Evolutionary conservation across 2,797 vertebrate species (phyloP), one percentile per base, ranked within the genome.

Genomic region (Catharus ustulatus): DNA sequence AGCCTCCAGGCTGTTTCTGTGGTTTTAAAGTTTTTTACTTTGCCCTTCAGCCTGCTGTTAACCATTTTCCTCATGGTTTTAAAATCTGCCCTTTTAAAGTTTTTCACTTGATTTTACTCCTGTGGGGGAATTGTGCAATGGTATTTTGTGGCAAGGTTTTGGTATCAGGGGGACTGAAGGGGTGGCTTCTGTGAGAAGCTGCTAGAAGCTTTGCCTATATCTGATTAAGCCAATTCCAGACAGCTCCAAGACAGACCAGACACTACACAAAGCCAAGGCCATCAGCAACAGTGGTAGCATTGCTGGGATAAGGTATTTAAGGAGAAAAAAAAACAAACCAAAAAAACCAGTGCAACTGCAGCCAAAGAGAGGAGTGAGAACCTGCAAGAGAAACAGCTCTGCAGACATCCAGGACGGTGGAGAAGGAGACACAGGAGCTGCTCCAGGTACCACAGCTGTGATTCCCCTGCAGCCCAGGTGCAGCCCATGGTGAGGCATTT

Each of bases 21-120:
- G 92, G 94, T 97, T 97, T 96, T 91, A 97, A 97, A 96, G 95
- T 96, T 97, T 97, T 95, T 96, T 94, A 96, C 94, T 97, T 96
- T 97, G 91, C 95, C 96, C 95, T 97, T 97, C 95, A 96, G 94
- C 91, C 95, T 96, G 91, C 96, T 97, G 95, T 95, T 95, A 96
- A 96, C 90, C 78, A 93, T 96, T 97, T 96, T 90, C 84, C 91
- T 94, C 94, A 85, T 95, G 93, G 77, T 95, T 97, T 97, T 91
- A 94, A 95, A 97, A 93, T 93, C 46, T 97, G 94, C 96, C 94
- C 96, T 96, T 97, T 97, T 90, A 95, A 95, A 96, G 83, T 92
- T 96, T 95, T 81, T 83, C 32, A 78, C 64, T 54, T 91, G 51
- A 64, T 78, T 61, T 81, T 76, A 71, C 76, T 92, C 91, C 52